Conservation (phyloP, 2,888 invertebrate genomes). For the Drosophila prolongata region DNA sequence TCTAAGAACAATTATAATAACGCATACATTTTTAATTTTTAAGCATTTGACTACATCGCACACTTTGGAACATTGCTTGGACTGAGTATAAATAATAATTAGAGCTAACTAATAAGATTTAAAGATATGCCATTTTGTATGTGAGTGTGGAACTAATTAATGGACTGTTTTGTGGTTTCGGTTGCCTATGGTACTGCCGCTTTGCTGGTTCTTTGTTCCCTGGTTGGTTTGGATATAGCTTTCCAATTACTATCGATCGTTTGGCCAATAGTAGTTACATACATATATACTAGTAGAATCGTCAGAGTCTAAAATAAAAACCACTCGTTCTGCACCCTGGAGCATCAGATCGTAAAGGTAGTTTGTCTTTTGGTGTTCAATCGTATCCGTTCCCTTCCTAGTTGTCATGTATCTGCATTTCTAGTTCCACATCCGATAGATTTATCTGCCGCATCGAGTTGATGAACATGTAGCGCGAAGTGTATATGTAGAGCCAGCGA, state of each 20-base stretch:
- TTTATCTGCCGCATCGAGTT: constrained; percentile 93
- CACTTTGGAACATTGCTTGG: constrained; percentile 54
- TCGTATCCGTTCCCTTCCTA: constrained; percentile 45
- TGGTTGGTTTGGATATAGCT: constrained; percentile 48
- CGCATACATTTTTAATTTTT: constrained; percentile 33
- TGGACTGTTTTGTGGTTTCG: constrained; percentile 49
- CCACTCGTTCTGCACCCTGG: constrained; percentile 15
- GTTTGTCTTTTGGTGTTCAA: constrained; percentile 68
- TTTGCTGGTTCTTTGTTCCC: constrained; percentile 61
- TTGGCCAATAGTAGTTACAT: constrained; percentile 47
- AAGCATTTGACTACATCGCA: constrained; percentile 48
- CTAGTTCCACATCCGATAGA: constrained; percentile 90
- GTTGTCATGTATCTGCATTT: constrained; percentile 88
- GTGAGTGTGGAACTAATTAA: constrained; percentile 42
- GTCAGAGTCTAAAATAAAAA: constrained; percentile 59
- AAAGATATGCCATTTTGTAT: constrained; percentile 62
- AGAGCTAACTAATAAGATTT: constrained; percentile 63
- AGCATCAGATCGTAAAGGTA: constrained; percentile 58
- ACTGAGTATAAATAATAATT: constrained; percentile 58
- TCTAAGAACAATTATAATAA: constrained; percentile 45
- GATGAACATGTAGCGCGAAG: constrained; percentile 95
- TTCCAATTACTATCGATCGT: constrained; percentile 45
- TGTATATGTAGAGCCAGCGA: constrained; percentile 93
- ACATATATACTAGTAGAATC: constrained; percentile 63
- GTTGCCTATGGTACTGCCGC: constrained; percentile 32